phyloP scores from a whole-genome alignment of 2,888 invertebrate species.

The Parochlus steinenii region DNA sequence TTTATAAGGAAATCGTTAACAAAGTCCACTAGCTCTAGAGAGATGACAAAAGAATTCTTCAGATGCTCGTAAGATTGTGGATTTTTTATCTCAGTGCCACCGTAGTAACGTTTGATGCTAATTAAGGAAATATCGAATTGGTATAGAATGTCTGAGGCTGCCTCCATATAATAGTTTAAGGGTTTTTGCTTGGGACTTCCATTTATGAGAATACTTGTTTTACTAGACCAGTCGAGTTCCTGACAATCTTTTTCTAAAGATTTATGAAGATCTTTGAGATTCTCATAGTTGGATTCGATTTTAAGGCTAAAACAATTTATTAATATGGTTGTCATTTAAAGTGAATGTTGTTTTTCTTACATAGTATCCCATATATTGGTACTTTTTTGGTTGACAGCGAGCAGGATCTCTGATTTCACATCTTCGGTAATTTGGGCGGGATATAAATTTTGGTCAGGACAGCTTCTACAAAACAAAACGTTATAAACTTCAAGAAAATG shows the following conservation, averaged over 20 bases:
- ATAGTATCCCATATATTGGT: too few species aligned
- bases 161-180: not conserved
- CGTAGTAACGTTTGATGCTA: constrained; percentile 2
- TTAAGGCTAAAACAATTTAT: too few species aligned
- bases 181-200: not conserved
- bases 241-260: not conserved
- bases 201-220: not conserved
- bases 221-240: constrained; percentile 1
- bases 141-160: constrained; percentile 1
- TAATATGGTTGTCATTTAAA: too few species aligned
- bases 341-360: too few species aligned
- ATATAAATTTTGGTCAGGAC: too few species aligned
- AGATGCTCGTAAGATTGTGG: constrained; percentile 2
- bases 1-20: constrained; percentile 6
- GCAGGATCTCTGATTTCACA: too few species aligned
- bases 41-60: constrained; percentile 1
- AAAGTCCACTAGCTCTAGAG: not conserved
- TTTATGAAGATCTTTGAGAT: not conserved
- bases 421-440: too few species aligned
- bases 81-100: not conserved
- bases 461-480: too few species aligned
- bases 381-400: too few species aligned
- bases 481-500: too few species aligned
- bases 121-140: constrained; percentile 3
- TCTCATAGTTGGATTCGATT: not conserved